Evolutionary conservation across 2,113 vertebrate genomes (phyloP).

Genomic region (Dasypus novemcinctus): DNA sequence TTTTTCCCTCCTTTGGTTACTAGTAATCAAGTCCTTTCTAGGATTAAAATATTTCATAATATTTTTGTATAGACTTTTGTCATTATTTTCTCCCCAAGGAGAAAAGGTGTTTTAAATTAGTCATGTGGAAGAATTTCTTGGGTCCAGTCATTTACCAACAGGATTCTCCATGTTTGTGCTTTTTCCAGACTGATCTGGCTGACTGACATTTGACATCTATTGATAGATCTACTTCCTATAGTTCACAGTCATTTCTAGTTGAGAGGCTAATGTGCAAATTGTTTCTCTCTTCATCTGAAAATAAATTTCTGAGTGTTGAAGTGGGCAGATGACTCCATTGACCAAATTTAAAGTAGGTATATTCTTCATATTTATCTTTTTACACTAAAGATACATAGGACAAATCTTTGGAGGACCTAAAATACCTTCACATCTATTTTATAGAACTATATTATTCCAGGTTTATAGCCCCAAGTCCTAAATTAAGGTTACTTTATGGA

Average conservation of each 20-base stretch:
- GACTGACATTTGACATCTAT: neutral
- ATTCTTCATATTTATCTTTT: neutral
- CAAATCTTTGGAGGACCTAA: neutral
- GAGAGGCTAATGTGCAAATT: neutral
- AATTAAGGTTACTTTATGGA: neutral
- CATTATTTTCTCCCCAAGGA: slow-evolving; percentile 37
- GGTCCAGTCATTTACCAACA: neutral
- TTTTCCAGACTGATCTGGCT: neutral
- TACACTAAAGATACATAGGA: neutral
- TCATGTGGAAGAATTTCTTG: neutral
- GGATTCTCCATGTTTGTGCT: neutral
- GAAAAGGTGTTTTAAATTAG: neutral
- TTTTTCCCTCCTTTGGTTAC: slow-evolving; percentile 72
- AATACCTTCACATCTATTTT: neutral
- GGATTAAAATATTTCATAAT: slow-evolving; percentile 78
- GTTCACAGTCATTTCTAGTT: neutral
- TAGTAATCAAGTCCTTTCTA: slow-evolving; percentile 72
- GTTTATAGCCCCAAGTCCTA: neutral
- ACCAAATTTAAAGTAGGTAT: neutral
- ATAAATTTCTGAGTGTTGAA: neutral
- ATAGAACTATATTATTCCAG: neutral
- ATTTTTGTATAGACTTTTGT: slow-evolving; percentile 69
- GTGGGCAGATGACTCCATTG: neutral
- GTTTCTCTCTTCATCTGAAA: neutral
- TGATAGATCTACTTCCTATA: neutral